Conservation (phyloP, 92 coral and sea anemone genomes). For the Zoanthus solanderi region DNA sequence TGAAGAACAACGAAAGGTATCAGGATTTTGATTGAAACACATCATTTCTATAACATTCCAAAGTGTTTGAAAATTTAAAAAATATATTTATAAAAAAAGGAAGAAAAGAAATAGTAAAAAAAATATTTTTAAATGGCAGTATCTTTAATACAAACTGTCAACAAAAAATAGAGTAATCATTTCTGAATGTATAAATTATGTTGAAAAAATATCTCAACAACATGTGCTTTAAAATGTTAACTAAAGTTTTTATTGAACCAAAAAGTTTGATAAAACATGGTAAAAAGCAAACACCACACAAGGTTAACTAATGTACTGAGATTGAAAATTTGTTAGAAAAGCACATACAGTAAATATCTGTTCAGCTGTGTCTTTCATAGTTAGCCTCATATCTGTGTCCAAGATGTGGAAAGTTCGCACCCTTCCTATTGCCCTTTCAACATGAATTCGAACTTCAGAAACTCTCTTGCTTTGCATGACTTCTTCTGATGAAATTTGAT, state of each 20-base stretch:
- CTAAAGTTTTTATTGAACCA: conserved; percentile 9
- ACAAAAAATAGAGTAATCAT: conserved; percentile 5
- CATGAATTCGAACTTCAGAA: conserved; percentile 42
- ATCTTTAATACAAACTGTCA: conserved; percentile 5
- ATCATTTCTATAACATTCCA: conserved; percentile 9
- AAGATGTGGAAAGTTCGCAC: conserved; percentile 35
- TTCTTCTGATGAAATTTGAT: conserved; percentile 25
- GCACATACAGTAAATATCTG: conserved; percentile 38
- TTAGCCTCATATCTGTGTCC: conserved; percentile 37
- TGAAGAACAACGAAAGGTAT: conserved; percentile 3
- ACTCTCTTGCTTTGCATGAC: conserved; percentile 43
- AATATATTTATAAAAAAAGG: not conserved
- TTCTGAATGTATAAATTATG: conserved; percentile 1
- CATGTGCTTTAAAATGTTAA: conserved; percentile 9
- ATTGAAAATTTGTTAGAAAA: conserved; percentile 33
- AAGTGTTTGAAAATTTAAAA: not conserved
- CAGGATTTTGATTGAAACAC: conserved; percentile 7
- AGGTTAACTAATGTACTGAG: conserved; percentile 7
- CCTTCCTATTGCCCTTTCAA: conserved; percentile 30
- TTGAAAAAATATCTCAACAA: conserved; percentile 8
- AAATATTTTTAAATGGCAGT: conserved; percentile 3
- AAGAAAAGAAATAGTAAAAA: not conserved
- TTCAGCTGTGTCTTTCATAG: conserved; percentile 40
- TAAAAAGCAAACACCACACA: not conserved
- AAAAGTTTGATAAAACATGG: not conserved